Conservation (phyloP, 35 echinoderm and acorn worm genomes). For the Chiridota heheva region DNA sequence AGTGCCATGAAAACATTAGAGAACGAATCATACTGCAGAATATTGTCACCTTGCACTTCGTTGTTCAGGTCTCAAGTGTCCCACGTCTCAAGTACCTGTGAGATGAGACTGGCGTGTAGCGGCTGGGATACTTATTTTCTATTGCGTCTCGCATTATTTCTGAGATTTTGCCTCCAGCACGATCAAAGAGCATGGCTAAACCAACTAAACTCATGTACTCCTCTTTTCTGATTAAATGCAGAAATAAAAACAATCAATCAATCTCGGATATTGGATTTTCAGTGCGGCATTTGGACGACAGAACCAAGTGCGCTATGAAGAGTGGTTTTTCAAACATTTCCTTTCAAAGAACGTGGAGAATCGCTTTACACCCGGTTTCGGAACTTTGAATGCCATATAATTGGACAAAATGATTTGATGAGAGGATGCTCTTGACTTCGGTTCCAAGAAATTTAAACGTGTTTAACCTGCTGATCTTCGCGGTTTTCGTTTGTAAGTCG, state of each 20-base stretch:
- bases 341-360: no score
- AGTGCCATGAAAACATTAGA: conserved; percentile 64
- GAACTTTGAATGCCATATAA: no score
- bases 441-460: conserved; percentile 46
- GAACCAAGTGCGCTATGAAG: no score
- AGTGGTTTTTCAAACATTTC: no score
- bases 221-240: conserved; percentile 61
- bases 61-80: conserved; percentile 49
- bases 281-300: no score
- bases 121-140: not conserved
- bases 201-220: conserved; percentile 63
- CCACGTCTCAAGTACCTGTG: conserved; percentile 31
- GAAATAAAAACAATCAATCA: no score
- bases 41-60: conserved; percentile 36
- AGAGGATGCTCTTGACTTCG: no score
- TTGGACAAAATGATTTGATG: no score
- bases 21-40: conserved; percentile 44
- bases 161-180: conserved; percentile 46
- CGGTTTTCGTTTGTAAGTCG: no score
- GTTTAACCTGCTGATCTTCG: no score
- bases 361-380: no score
- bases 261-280: no score
- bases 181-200: conserved; percentile 53
- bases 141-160: conserved; percentile 41
- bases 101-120: conserved; percentile 16